Conservation (phyloP, 1,140 invertebrate species). For the Cardiocondyla obscurior region DNA sequence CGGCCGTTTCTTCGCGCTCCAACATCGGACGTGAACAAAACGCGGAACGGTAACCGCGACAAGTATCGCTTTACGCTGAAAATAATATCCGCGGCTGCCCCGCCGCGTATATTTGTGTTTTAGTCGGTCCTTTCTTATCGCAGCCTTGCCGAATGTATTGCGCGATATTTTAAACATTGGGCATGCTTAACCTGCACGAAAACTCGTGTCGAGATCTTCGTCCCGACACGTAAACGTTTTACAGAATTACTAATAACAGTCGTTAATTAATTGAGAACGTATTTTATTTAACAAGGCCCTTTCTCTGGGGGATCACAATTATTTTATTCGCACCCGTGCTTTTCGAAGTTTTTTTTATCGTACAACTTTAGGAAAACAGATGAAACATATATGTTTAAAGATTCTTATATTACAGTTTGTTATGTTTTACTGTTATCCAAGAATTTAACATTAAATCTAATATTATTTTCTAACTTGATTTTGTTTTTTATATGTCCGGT, state of each 20-base stretch:
- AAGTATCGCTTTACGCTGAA: conserved; percentile 52
- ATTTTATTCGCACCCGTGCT: background rate
- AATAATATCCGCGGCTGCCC: conserved; percentile 14
- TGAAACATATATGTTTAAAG: background rate
- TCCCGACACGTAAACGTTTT: no score
- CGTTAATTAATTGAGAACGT: background rate
- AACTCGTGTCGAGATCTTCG: background rate
- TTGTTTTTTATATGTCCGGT: no score
- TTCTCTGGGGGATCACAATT: background rate
- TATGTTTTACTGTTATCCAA: background rate
- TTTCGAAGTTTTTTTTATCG: background rate
- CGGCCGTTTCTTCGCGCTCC: background rate
- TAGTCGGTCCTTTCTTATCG: background rate
- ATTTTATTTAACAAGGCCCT: background rate
- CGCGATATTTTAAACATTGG: background rate
- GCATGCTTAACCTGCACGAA: conserved; percentile 57
- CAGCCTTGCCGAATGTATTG: background rate
- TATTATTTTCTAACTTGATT: no score
- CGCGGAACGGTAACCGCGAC: background rate
- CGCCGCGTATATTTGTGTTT: background rate
- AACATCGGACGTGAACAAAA: conserved; percentile 7
- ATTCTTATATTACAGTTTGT: background rate
- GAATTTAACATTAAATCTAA: background rate
- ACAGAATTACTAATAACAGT: background rate
- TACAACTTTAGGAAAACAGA: background rate